Conservation (phyloP, 2,888 invertebrate species). For the Noctua pronuba region DNA sequence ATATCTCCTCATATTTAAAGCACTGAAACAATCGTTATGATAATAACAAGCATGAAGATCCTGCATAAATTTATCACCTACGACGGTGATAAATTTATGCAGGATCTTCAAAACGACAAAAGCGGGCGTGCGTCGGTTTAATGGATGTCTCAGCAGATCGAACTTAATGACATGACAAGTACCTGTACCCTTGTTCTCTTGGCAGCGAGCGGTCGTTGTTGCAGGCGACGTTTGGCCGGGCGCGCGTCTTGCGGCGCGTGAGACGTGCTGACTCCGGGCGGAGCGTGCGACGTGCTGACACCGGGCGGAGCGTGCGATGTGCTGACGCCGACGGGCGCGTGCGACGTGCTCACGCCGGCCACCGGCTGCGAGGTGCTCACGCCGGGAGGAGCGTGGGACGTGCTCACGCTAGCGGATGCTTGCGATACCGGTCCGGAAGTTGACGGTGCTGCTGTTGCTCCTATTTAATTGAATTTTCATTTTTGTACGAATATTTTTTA, state of each 20-base stretch:
- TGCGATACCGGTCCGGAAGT: slow-evolving; percentile 74
- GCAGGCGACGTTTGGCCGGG: slow-evolving; percentile 83
- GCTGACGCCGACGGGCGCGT: slow-evolving; percentile 73
- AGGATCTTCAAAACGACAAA: too few relatives aligned
- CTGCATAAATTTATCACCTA: too few relatives aligned
- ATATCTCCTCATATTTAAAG: too few relatives aligned
- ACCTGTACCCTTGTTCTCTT: slow-evolving; percentile 90
- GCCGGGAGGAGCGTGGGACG: slow-evolving; percentile 73
- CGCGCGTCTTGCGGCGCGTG: slow-evolving; percentile 81
- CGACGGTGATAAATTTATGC: too few relatives aligned
- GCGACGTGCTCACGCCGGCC: slow-evolving; percentile 73
- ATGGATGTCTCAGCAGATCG: neutral
- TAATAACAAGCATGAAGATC: too few relatives aligned
- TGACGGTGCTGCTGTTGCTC: slow-evolving; percentile 68
- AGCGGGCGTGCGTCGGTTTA: neutral
- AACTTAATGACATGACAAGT: slow-evolving; percentile 48
- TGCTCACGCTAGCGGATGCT: slow-evolving; percentile 77
- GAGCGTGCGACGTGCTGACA: slow-evolving; percentile 73
- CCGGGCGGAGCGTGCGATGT: slow-evolving; percentile 72
- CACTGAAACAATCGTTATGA: too few relatives aligned
- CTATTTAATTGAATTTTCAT: slow-evolving; percentile 44
- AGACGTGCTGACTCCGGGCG: slow-evolving; percentile 75
- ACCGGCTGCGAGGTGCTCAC: slow-evolving; percentile 76
- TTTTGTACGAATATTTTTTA: too few relatives aligned
- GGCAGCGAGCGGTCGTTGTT: slow-evolving; percentile 84